Evolutionary conservation across 2,888 invertebrate genomes (phyloP).

Genomic region (Coelinius sp.): DNA sequence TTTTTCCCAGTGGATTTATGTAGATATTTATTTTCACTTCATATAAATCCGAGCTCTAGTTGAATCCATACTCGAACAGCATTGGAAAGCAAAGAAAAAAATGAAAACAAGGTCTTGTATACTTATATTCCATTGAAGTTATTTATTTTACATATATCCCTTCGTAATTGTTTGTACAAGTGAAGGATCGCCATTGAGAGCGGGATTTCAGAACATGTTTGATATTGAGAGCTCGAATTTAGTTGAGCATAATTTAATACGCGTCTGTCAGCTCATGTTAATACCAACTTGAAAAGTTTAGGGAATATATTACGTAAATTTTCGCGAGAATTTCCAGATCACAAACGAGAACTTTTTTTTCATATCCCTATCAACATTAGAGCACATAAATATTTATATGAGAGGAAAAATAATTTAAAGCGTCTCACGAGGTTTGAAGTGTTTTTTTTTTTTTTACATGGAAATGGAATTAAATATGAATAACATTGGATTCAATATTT

Average conservation of each 20-base stretch:
- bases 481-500: no score
- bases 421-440: no score
- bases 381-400: no score
- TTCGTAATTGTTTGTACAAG: not conserved
- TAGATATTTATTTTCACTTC: no score
- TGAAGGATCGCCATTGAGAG: not conserved
- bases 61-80: not conserved
- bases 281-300: not conserved
- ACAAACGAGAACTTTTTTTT: no score
- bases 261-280: constrained; percentile 3
- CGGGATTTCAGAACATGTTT: not conserved
- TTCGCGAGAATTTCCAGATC: not conserved
- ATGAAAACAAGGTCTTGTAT: not conserved
- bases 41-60: no score
- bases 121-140: not conserved
- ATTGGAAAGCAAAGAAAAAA: not conserved
- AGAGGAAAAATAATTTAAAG: not conserved
- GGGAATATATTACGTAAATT: constrained; percentile 5
- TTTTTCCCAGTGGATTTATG: no score
- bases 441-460: no score
- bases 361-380: no score
- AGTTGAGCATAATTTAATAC: constrained; percentile 6
- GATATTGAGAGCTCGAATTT: not conserved
- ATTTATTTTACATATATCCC: not conserved
- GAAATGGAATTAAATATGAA: no score